These are phyloP conservation scores for Chaetura pelagica DNA, from an alignment of 2,113 vertebrate species.

Conservation along the genomic window DNA sequence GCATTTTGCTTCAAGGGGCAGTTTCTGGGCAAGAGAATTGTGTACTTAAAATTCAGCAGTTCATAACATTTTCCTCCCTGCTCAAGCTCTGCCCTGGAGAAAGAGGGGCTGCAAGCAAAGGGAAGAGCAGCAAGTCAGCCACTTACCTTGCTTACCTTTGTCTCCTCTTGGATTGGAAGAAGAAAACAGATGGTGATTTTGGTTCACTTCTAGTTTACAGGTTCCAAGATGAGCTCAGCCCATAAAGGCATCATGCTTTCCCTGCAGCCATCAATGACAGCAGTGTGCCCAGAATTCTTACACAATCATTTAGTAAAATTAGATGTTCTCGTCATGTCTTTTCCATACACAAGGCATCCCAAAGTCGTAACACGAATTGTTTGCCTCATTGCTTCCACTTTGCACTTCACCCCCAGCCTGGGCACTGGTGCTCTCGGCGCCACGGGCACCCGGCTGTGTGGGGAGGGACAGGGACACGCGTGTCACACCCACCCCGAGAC, in stretches of 20 bases:
- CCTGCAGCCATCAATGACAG: not conserved
- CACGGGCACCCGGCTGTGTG: rapidly evolving
- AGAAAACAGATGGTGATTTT: not conserved
- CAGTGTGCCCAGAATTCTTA: not conserved
- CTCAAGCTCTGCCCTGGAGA: not conserved
- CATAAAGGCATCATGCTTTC: not conserved
- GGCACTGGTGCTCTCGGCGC: rapidly evolving
- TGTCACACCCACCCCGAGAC: not conserved
- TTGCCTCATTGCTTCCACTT: not conserved
- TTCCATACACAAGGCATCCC: not conserved
- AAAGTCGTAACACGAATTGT: rapidly evolving
- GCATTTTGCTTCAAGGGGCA: not conserved
- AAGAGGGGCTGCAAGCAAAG: not conserved
- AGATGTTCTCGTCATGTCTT: not conserved
- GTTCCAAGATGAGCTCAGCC: not conserved
- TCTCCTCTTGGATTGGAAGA: not conserved
- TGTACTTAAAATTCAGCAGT: not conserved
- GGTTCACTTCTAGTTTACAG: not conserved
- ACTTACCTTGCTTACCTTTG: constrained; percentile 41
- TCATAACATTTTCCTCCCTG: not conserved
- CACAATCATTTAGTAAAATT: not conserved
- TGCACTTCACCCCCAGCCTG: rapidly evolving
- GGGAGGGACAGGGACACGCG: not conserved
- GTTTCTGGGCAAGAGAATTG: not conserved
- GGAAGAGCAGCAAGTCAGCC: not conserved